These are phyloP conservation scores for Labia minor DNA, from an alignment of 2,888 invertebrate genomes.

Conservation along the genomic window DNA sequence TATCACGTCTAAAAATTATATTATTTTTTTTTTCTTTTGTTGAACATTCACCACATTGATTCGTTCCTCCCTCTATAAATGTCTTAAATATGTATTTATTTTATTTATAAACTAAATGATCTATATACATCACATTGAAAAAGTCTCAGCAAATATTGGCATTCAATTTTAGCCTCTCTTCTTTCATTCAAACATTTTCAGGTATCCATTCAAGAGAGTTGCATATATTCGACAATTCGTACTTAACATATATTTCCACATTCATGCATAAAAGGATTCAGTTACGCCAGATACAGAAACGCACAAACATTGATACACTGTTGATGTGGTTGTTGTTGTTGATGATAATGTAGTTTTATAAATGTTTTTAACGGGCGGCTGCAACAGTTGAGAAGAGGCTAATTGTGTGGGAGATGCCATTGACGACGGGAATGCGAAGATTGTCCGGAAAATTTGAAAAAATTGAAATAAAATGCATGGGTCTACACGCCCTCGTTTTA, in stretches of 20 bases:
- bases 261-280: too few species aligned
- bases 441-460: conserved; percentile 4
- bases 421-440: conserved; percentile 4
- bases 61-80: neutral
- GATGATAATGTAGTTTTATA: too few species aligned
- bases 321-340: too few species aligned
- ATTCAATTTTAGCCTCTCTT: neutral
- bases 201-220: neutral
- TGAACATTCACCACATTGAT: neutral
- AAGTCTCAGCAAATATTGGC: conserved; percentile 5
- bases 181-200: neutral
- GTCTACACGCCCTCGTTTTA: neutral
- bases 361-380: neutral
- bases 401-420: neutral
- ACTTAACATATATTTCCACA: too few species aligned
- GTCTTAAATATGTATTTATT: neutral
- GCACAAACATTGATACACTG: neutral
- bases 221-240: too few species aligned
- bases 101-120: neutral
- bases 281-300: neutral
- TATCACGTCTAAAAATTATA: conserved; percentile 1
- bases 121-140: conserved; percentile 13
- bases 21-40: neutral
- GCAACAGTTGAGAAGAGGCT: conserved; percentile 13
- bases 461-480: neutral